Base-by-base conservation (phyloP, 2,888 invertebrate species). In the Eupeodes latifasciatus region DNA sequence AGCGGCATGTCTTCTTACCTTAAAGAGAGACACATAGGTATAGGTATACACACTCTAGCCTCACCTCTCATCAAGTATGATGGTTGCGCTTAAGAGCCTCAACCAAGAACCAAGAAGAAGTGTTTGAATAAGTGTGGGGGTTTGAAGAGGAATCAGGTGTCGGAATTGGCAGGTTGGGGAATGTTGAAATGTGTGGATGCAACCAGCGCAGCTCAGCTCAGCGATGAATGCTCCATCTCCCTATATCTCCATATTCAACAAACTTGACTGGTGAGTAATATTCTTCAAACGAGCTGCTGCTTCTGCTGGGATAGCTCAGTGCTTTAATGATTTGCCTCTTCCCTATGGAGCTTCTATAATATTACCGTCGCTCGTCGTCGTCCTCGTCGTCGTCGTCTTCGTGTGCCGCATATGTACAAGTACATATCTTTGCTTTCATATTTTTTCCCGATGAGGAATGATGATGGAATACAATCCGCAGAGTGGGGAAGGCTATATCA, bases 131-230 rank as follows among this genome's bases (percentile, higher is more conserved):
- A 80, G 80, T 77, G 80, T 80, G 80, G 64, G 79, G 77, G 76
- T 72, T 81, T 87, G 83, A 83, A 79, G 77, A 87, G 72, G 83
- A 81, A 74, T 87, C 83, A 87, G 87, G 87, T 87, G 87, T 87
- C 83, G 83, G 87, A 87, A 87, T 87, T 87, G 87, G 87, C 87
- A 87, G 87, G 83, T 83, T 87, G 83, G 76, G 66, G 83, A 82
- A 87, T 80, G 85, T 81, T 72, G 61, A 80, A 80, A 57, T 85
- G 62, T 71, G 64, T 76, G 76, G 76, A 85, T 85, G 80, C 49
- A 62, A 57, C 76, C 57, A 69, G 27, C 27, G 27, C 2, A 27
- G 27, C 27, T 27, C 27, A 27, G 27, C 69, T 67, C 27, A 27
- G 27, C 69, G 67, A 79, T 62, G 51, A 55, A 72, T 85, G 61